Evolutionary conservation across 2,888 invertebrate genomes (phyloP), one percentile per base, ranked within the genome.

Genomic region (Priapulus caudatus): DNA sequence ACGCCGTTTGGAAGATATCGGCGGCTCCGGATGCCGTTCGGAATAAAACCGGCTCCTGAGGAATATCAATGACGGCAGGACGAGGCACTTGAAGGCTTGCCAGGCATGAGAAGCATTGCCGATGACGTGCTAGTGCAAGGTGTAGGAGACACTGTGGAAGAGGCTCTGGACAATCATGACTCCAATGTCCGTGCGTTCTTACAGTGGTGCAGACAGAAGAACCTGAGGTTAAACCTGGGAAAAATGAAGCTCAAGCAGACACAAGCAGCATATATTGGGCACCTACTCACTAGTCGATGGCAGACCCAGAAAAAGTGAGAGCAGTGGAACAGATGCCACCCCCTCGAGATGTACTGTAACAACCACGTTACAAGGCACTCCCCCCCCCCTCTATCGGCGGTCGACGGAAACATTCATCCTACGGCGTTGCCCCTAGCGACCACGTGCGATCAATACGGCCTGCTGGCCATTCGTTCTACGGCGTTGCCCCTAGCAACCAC

Each of bases 11-110:
- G 59, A 23, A 5, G 59, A n/a, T 58, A 56, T 44, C 20, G 58
- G 16, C 59, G 59, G 58, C 43, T 52, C 4, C 21, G 57, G 2
- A 47, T 61, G 51, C 60, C 60, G 2, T 59, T 61, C 52, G 60
- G 59, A 1, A 54, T 59, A 20, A 52, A 47, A 3, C 22, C 56
- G 4, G 52, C 58, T 1, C 47, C 56, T 15, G 59, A 59, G 45
- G 52, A 54, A 16, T 61, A 52, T 24, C 61, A 62, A 22, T 45
- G 51, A 2, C 45, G 55, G 48, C 52, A 55, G 20, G 20, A 59
- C 20, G 44, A 58, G 22, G 57, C 51, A 4, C 46, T 62, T 2
- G 57, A 58, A 48, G 58, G 59, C 2, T 49, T 60, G 18, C 49
- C 23, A 44, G 58, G 59, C 18, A 54, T 59, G 2, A 18, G 51